These are phyloP conservation scores for Psilopogon haemacephalus DNA, from an alignment of 2,113 vertebrate species.

Conservation along the genomic window DNA sequence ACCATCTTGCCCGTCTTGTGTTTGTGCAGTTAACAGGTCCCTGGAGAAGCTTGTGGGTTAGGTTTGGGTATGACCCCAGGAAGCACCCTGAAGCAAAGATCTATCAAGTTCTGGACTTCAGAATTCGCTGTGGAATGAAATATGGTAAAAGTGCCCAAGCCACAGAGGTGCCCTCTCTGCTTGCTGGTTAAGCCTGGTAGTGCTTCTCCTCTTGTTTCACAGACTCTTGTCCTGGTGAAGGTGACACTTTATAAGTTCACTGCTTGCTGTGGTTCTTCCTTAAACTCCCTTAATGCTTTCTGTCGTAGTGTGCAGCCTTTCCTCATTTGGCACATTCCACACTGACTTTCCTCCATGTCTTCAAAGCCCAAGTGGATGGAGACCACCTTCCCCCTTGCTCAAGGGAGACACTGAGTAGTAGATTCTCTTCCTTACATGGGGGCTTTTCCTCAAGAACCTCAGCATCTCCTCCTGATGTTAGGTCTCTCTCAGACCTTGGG, in stretches of 20 bases:
- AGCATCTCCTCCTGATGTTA: neutral
- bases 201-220: constrained; percentile 27
- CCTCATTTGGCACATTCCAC: neutral
- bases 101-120: constrained; percentile 95
- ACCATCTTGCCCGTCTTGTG: neutral
- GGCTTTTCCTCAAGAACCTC: neutral
- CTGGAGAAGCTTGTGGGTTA: constrained; percentile 97
- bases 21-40: constrained; percentile 90
- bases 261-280: neutral
- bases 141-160: constrained; percentile 78
- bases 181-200: constrained; percentile 17
- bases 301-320: neutral
- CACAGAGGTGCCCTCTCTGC: neutral
- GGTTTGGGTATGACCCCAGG: constrained; percentile 90
- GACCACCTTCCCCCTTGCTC: neutral
- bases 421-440: neutral
- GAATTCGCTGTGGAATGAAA: constrained; percentile 94
- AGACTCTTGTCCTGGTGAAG: neutral
- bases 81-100: constrained; percentile 86
- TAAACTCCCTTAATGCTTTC: neutral
- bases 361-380: neutral
- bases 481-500: neutral
- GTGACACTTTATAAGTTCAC: neutral
- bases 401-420: neutral
- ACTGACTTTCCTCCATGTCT: neutral